Base-by-base conservation (phyloP, 2,888 invertebrate genomes). In the Sinhomidia bicolor region DNA sequence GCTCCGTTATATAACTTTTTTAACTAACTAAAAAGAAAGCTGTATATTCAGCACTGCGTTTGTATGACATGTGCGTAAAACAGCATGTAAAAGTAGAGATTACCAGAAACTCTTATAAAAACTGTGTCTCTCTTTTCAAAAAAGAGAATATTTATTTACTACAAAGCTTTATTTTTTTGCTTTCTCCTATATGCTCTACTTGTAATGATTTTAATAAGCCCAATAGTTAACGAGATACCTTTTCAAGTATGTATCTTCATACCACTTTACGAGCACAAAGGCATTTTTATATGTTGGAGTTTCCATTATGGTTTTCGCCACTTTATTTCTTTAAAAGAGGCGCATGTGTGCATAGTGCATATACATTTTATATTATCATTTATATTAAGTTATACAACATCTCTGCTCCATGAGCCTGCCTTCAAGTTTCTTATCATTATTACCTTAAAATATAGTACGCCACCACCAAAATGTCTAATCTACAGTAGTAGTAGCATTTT, bases 401-500 rank as follows among this genome's bases (percentile, higher is more conserved):
- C 47, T 47, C 10, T 36, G 1, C 47, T 47, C 10, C 7, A 47
- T 47, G 10, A 9, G 12, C 44, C 1, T 47, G 36, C 36, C 7
- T 47, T 14, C 7, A 47, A 47, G 44, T 47, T 47, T 36, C 14
- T 74, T 26, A 23, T 17, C 41, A 44, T 41, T 74, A 44, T 44
- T 9, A 12, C 74, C 36, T 17, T 23, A 17, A 20, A 29, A 76
- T 76, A 47, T 76, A 47, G 44, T 5, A 47, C 36, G 36, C 4
- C 23, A 74, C n/a, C n/a, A n/a, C n/a, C n/a, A n/a, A n/a, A n/a
- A 74, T 74, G 23, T 47, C 17, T 76, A 26, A 76, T 47, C 76
- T 76, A 29, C 76, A 36, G n/a, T n/a, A n/a, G n/a, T n/a, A n/a
- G n/a, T 7, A 36, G 36, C 7, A 36, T 36, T 36, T 36, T 36